Percentiles rank a stretch among this genome's conserved stretches.
phyloP scores from a whole-genome alignment of 2,113 vertebrate species.

The Mirza zaza region DNA sequence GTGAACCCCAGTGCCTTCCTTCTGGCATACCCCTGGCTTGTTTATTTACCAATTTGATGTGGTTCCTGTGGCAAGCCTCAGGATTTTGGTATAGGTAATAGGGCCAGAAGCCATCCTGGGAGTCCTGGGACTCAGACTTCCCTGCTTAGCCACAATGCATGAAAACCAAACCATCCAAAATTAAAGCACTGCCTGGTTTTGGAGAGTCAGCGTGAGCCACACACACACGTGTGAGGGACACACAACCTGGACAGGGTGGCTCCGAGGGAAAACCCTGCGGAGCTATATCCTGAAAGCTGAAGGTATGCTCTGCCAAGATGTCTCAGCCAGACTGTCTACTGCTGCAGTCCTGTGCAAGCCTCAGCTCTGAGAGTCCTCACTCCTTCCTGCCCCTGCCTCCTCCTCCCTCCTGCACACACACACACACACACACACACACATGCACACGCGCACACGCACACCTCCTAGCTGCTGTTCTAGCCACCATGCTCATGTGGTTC shows the following conservation, averaged over 20 bases:
- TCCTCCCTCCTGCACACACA: too few relatives aligned
- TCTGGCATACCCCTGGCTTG: background rate
- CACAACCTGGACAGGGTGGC: rapidly evolving
- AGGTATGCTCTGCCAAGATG: background rate
- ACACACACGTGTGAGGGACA: rapidly evolving
- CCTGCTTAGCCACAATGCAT: background rate
- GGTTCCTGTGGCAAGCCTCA: background rate
- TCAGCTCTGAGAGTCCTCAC: background rate
- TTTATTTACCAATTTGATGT: background rate
- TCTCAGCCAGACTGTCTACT: background rate
- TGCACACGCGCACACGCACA: rapidly evolving
- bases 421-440: too few relatives aligned
- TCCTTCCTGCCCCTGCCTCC: background rate
- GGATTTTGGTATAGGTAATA: background rate
- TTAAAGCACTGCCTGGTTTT: background rate
- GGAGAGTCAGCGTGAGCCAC: background rate
- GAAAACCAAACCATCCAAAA: background rate
- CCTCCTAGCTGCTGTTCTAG: background rate
- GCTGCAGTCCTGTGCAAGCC: background rate
- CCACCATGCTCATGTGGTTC: background rate
- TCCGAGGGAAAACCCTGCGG: background rate
- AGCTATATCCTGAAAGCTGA: background rate
- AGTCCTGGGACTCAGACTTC: background rate
- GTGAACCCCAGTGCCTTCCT: background rate
- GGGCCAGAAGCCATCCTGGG: background rate